Base-by-base conservation (phyloP, 2,888 invertebrate genomes). In the Pachymerium ferrugineum region DNA sequence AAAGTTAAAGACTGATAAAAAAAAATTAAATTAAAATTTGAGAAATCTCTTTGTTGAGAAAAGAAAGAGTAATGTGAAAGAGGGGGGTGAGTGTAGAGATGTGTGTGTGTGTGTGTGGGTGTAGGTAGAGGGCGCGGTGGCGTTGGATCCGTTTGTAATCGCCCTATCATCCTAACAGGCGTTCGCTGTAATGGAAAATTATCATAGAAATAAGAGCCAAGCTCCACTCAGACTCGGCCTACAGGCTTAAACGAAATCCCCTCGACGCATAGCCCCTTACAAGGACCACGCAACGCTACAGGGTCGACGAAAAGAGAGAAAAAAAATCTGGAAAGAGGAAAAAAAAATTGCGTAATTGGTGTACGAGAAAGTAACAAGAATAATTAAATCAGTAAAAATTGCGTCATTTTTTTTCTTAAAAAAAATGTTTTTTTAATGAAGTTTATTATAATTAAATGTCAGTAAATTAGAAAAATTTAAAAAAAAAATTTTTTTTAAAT, bases 91-190 rank as follows among this genome's bases (percentile, higher is more conserved):
- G n/a, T n/a, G n/a, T n/a, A n/a, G n/a, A n/a, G n/a, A n/a, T n/a
- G n/a, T n/a, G n/a, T n/a, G n/a, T n/a, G n/a, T n/a, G n/a, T n/a
- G n/a, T n/a, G n/a, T n/a, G n/a, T n/a, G n/a, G n/a, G n/a, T n/a
- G n/a, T n/a, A 42, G 42, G 42, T 12, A 42, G 16, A 16, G 42
- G 42, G 42, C 42, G 42, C 16, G 42, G 4, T 42, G 42, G 42
- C 42, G 42, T 42, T 16, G 42, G 67, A 67, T 67, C 67, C 67
- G 28, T 67, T 29, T 29, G 25, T 70, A 70, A 70, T 70, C 70
- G 30, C 70, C 42, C 70, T 70, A 70, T 70, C 70, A 70, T 70
- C 70, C 70, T 70, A 70, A 70, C 70, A 70, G 70, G 70, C 70
- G 70, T 29, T 19, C 31, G 70, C 25, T 29, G 70, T 70, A 70